phyloP scores from a whole-genome alignment of 1,140 invertebrate species.

The Pogonomyrmex barbatus region DNA sequence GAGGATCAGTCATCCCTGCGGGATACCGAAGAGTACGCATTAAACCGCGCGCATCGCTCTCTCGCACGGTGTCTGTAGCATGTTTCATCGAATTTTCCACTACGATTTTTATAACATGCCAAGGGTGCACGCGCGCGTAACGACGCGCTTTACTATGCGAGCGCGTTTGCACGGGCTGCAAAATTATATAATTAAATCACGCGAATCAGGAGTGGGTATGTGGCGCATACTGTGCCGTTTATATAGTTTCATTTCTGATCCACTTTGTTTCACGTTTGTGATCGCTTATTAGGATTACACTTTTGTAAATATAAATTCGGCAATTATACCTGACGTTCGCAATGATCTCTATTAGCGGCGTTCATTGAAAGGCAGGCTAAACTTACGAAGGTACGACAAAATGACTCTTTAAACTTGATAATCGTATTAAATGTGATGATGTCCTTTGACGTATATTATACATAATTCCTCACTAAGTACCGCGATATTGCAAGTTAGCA shows the following conservation, averaged over 20 bases:
- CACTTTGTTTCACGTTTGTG: neutral
- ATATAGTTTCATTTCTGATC: neutral
- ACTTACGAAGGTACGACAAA: conserved; percentile 36
- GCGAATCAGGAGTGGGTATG: neutral
- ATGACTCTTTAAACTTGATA: conserved; percentile 51
- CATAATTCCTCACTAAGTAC: conserved; percentile 29
- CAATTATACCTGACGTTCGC: conserved; percentile 8
- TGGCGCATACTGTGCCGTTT: too few relatives aligned
- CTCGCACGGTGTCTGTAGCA: neutral
- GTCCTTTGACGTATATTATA: conserved; percentile 38
- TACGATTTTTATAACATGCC: conserved; percentile 18
- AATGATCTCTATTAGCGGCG: conserved; percentile 23
- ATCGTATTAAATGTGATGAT: conserved; percentile 23
- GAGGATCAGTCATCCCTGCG: conserved; percentile 4
- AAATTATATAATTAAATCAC: conserved; percentile 39
- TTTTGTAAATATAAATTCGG: neutral
- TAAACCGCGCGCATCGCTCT: conserved; percentile 13
- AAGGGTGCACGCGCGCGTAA: conserved; percentile 22
- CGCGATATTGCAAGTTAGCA: conserved; percentile 4
- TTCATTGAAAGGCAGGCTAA: conserved; percentile 5
- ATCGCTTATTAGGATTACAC: neutral
- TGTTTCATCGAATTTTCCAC: conserved; percentile 41
- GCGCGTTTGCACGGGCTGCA: conserved; percentile 17
- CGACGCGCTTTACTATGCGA: neutral
- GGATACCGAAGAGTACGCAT: conserved; percentile 11